phyloP scores from a whole-genome alignment of 1,140 invertebrate species.

The Drosophila trapezifrons region DNA sequence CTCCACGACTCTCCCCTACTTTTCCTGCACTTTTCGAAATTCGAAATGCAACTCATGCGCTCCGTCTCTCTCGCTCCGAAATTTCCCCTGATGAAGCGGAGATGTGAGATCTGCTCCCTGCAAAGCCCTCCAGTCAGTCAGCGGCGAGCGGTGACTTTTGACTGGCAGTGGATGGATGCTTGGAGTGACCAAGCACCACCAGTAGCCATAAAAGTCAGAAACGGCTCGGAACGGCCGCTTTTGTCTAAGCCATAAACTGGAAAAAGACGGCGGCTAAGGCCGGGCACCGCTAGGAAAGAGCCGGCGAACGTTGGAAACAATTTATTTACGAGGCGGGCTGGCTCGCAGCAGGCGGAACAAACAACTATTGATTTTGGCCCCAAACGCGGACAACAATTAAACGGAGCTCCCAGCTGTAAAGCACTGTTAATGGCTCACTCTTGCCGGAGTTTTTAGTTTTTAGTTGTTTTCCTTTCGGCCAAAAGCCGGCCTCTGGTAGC shows the following conservation, averaged over 20 bases:
- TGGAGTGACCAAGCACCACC: conserved; percentile 49
- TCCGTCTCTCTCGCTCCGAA: neutral
- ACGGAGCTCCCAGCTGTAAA: conserved; percentile 67
- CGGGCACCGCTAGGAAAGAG: conserved; percentile 20
- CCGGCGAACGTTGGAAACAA: conserved; percentile 31
- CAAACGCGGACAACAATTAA: conserved; percentile 68
- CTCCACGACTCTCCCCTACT: conserved; percentile 40
- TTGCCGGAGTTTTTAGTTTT: conserved; percentile 20
- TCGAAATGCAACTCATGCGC: conserved; percentile 46
- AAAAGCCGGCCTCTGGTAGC: conserved; percentile 28
- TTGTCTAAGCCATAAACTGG: conserved; percentile 68
- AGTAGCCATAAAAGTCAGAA: conserved; percentile 69
- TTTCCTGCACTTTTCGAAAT: conserved; percentile 62
- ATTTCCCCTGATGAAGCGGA: conserved; percentile 24
- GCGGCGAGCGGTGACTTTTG: conserved; percentile 33
- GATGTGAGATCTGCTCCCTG: conserved; percentile 9
- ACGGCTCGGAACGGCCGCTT: conserved; percentile 61
- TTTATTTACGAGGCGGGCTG: conserved; percentile 70
- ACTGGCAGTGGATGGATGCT: conserved; percentile 47
- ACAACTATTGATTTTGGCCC: conserved; percentile 67
- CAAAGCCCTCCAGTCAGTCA: conserved; percentile 16
- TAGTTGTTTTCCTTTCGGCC: neutral
- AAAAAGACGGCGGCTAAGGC: conserved; percentile 33
- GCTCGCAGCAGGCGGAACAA: conserved; percentile 66
- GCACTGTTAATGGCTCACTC: conserved; percentile 73